These are phyloP conservation scores for Steinernema scapterisci DNA, from an alignment of 2,888 invertebrate species.

Conservation along the genomic window DNA sequence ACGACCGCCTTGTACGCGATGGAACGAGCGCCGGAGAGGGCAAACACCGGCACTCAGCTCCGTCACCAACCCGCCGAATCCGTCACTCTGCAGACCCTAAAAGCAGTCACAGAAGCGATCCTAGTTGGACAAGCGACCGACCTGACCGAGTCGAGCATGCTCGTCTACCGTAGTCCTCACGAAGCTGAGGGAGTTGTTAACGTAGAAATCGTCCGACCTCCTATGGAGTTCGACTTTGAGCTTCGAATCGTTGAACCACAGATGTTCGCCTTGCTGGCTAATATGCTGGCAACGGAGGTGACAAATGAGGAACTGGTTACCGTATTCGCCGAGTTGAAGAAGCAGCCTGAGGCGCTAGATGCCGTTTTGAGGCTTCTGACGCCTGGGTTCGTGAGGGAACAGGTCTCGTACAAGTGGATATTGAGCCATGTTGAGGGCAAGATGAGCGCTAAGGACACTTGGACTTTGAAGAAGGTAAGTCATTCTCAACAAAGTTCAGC, in stretches of 20 bases:
- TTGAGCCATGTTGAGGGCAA: constrained; percentile 32
- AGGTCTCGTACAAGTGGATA: constrained; percentile 40
- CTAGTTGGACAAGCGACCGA: constrained; percentile 6
- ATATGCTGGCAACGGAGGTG: constrained; percentile 12
- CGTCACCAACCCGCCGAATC: not conserved
- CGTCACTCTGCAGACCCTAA: not conserved
- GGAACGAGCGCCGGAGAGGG: constrained; percentile 18
- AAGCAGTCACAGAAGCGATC: not conserved
- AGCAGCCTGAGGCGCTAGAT: constrained; percentile 10
- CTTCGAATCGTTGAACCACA: constrained; percentile 38
- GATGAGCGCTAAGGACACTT: constrained; percentile 36
- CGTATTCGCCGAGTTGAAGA: constrained; percentile 34
- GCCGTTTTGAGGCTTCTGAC: constrained; percentile 34
- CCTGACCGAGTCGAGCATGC: constrained; percentile 25
- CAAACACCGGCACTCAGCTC: constrained; percentile 5
- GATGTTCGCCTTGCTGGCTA: constrained; percentile 15
- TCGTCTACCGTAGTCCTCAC: constrained; percentile 24
- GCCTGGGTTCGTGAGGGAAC: constrained; percentile 30
- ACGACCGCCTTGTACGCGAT: constrained; percentile 14
- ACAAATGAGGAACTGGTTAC: constrained; percentile 33
- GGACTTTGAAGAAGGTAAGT: constrained; percentile 39
- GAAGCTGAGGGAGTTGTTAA: constrained; percentile 28
- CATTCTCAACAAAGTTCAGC: not conserved
- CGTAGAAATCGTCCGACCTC: constrained; percentile 34
- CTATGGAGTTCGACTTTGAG: constrained; percentile 29